Evolutionary conservation across 1,140 invertebrate species (phyloP).

Genomic region (Euura saliciscinereae): DNA sequence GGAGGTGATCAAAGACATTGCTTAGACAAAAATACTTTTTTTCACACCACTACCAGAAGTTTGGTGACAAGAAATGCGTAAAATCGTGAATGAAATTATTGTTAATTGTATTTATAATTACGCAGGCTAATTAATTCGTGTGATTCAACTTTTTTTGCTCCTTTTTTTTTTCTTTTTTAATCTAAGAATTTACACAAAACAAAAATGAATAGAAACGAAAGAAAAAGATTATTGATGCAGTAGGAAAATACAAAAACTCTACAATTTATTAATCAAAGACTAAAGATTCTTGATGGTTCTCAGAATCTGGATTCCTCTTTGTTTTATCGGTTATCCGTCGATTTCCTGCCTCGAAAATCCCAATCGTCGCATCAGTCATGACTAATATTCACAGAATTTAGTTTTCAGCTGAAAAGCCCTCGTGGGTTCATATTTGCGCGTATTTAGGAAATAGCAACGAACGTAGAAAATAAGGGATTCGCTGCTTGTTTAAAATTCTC

Average conservation of each 20-base stretch:
- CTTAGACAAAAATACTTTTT: conserved; percentile 51
- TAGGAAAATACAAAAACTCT: conserved; percentile 1
- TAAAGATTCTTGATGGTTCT: too few relatives aligned
- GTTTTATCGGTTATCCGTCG: neutral
- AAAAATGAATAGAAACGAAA: too few relatives aligned
- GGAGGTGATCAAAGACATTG: conserved; percentile 83
- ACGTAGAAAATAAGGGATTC: neutral
- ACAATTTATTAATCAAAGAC: neutral
- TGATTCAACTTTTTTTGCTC: too few relatives aligned
- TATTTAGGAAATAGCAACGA: neutral
- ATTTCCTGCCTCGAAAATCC: neutral
- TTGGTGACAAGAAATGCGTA: neutral
- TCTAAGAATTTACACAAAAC: neutral
- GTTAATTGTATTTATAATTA: conserved; percentile 27
- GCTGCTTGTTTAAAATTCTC: too few relatives aligned
- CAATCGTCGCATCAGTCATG: too few relatives aligned
- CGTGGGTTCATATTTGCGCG: neutral
- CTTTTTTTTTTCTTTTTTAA: neutral
- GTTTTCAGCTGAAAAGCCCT: neutral
- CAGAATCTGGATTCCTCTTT: neutral
- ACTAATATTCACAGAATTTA: neutral
- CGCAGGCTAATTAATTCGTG: neutral
- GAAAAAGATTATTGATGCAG: neutral
- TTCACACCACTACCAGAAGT: neutral
- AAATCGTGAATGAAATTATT: conserved; percentile 13